Evolutionary conservation across 2,797 vertebrate species (phyloP), one percentile per base, ranked within the genome.

Genomic region (Garrulus glandarius): DNA sequence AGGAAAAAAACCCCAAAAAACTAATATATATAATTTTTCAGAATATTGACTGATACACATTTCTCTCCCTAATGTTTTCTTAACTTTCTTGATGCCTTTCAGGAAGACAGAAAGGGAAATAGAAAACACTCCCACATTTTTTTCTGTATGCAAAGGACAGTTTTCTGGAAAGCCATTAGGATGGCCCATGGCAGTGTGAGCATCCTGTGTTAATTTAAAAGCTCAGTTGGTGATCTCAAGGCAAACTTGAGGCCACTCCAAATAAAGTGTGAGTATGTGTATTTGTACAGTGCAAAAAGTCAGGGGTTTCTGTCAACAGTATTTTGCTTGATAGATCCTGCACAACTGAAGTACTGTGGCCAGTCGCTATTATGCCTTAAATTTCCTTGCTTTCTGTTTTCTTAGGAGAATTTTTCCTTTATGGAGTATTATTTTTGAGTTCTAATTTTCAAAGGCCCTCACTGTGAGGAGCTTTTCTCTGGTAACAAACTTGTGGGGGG

Each of bases 371-470:
- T 78, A 78, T n/a, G 67, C 23, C 59, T 91, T 89, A 55, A 47
- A 92, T 95, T 72, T 92, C 63, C 74, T 92, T 90, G 36, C 46
- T 93, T 96, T 97, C 30, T 96, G 65, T 95, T 96, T 95, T 93
- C 87, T 91, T 93, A 92, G 37, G 24, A 67, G 85, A 89, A n/a
- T 59, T 78, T 91, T 96, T 80, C 86, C 87, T 89, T 49, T 95
- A 50, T 74, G 95, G 50, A 94, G 84, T 94, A 93, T 91, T 96
- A 84, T 89, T 92, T 95, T 97, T 96, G 46, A 83, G 75, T 89
- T 97, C 67, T 89, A 63, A 93, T 96, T 97, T 98, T 95, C 93
- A 96, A 96, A 98, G 69, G 5, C 22, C 84, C 41, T 92, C 91
- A 72, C 95, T 78, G 87, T 80, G 84, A 96, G 71, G 81, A 84